Conservation (phyloP, 2,113 vertebrate species). For the Coptodon bakossiorum region DNA sequence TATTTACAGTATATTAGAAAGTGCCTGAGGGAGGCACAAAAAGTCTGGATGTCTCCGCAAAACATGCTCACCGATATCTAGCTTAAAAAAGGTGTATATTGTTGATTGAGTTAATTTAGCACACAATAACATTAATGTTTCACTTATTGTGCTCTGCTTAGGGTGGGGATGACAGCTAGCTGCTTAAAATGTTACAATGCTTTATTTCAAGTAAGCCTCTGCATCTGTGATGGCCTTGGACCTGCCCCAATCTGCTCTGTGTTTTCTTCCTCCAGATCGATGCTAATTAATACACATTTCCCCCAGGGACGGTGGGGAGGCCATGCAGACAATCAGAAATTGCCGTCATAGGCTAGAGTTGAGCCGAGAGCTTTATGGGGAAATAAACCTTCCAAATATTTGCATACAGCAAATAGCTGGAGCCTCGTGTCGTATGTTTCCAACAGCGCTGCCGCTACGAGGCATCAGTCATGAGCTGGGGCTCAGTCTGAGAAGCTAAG, state of each 20-base stretch:
- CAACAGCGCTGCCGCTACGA: not conserved
- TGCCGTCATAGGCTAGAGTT: not conserved
- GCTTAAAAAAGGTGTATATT: not conserved
- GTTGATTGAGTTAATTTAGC: not conserved
- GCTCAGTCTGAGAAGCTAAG: not conserved
- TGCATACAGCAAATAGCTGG: not conserved
- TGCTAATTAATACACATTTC: constrained; percentile 62
- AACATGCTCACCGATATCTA: not conserved
- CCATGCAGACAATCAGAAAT: constrained; percentile 43
- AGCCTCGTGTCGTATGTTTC: not conserved
- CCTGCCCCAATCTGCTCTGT: constrained; percentile 41
- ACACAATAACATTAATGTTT: not conserved
- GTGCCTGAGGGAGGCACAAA: not conserved
- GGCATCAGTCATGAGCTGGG: not conserved
- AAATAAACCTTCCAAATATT: not conserved
- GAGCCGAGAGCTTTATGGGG: not conserved
- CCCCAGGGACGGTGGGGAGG: constrained; percentile 18
- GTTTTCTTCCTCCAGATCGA: constrained; percentile 59
- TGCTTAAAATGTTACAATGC: constrained; percentile 11
- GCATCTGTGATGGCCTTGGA: constrained; percentile 28
- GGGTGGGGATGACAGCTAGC: not conserved
- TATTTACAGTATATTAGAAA: not conserved
- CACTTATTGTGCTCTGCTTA: not conserved
- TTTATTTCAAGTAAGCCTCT: constrained; percentile 23
- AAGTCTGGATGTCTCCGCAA: not conserved